These are phyloP conservation scores for Varroa destructor DNA, from an alignment of 1,140 invertebrate species.

Conservation along the genomic window DNA sequence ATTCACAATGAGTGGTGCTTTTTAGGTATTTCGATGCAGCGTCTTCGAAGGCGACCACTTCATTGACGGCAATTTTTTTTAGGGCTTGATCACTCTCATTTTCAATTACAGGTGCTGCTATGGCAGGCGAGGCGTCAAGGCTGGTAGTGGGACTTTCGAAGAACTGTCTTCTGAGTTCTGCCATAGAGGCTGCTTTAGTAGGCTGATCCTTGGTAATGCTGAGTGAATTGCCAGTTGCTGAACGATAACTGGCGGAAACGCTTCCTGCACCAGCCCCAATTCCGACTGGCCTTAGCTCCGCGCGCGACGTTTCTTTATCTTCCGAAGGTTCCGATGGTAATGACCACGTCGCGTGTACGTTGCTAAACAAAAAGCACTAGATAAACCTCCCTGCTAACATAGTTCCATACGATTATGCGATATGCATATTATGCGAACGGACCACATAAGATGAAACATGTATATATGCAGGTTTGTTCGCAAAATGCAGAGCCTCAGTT, in stretches of 20 bases:
- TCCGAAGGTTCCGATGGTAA: slow-evolving; percentile 3
- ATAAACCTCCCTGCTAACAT: too few relatives aligned
- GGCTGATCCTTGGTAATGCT: slow-evolving; percentile 30
- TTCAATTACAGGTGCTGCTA: not conserved
- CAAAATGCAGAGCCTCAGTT: too few relatives aligned
- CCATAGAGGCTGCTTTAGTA: slow-evolving; percentile 6
- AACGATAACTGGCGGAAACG: slow-evolving; percentile 30
- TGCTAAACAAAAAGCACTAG: slow-evolving; percentile 1
- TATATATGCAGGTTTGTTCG: too few relatives aligned
- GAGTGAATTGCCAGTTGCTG: slow-evolving; percentile 7
- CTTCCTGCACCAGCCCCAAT: slow-evolving; percentile 25
- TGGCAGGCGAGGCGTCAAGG: not conserved
- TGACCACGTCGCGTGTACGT: slow-evolving; percentile 6
- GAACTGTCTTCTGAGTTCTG: slow-evolving; percentile 36
- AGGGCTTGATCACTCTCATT: too few relatives aligned
- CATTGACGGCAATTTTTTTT: not conserved
- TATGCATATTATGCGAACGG: too few relatives aligned
- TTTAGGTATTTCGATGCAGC: not conserved
- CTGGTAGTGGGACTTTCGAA: slow-evolving; percentile 32
- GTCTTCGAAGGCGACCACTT: not conserved
- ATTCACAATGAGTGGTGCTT: not conserved
- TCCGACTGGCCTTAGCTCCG: not conserved
- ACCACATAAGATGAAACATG: too few relatives aligned
- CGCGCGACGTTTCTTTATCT: slow-evolving; percentile 26
- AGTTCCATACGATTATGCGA: too few relatives aligned